Evolutionary conservation across 2,888 invertebrate species (phyloP), one percentile per base, ranked within the genome.

Genomic region (Dynastes grantii): DNA sequence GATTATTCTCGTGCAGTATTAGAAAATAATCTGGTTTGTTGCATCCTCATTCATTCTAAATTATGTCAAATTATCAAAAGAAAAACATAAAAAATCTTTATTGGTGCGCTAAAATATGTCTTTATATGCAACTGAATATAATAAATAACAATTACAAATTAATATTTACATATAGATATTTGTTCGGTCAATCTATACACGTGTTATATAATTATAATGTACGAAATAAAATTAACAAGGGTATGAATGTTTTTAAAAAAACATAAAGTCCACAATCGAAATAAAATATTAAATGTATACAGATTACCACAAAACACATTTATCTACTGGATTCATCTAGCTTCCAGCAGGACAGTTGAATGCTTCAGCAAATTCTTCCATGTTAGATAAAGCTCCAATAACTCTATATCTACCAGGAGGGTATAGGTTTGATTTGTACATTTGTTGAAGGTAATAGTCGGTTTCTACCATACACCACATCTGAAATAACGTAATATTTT

Each of bases 311-410:
- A 89, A 81, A 16, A 83, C 81, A 78, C 89, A 89, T 82, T 88
- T 88, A 3, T 84, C 83, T 51, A 75, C 81, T 0, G 88, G 88
- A 80, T 89, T 89, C 88, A 89, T 89, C 0, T 80, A 79, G 70
- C 86, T 87, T 11, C 85, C 87, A 3, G 80, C 76, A 0, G 87
- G 85, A 82, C 89, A 89, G 67, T 84, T 82, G 78, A 89, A 89
- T 0, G 88, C 88, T 16, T 85, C 81, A 0, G 88, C 82, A 83
- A 89, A 89, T 73, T 88, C 88, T 51, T 85, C 81, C 87, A 88
- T 87, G 78, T 89, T 89, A 3, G 88, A 87, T n/a, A 88, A 81
- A 2, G 87, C 82, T 0, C 89, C 89, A 49, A 86, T 87, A 0
- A 89, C 88, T 76, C 89, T 83, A 81, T 83, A 88, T 80, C 86